Evolutionary conservation across 2,888 invertebrate genomes (phyloP).

Genomic region (Hetaerina titia): DNA sequence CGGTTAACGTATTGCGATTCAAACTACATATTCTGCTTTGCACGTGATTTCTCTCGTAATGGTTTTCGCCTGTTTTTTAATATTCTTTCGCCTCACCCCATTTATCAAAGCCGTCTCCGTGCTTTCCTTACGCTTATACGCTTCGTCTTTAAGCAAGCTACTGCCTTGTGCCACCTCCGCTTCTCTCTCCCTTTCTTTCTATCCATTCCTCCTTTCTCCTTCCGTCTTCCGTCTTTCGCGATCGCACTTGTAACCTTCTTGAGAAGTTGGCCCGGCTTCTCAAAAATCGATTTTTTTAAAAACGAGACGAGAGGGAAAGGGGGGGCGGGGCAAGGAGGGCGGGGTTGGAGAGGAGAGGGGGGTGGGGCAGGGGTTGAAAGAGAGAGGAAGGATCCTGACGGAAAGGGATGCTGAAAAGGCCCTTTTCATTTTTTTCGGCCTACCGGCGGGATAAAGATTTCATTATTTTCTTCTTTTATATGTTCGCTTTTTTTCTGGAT

Average conservation of each 20-base stretch:
- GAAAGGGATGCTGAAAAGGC: conserved; percentile 54
- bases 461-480: neutral
- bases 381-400: conserved; percentile 14
- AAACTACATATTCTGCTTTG: no score
- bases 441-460: neutral
- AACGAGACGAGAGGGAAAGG: neutral
- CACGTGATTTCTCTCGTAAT: no score
- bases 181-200: neutral
- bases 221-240: neutral
- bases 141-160: neutral
- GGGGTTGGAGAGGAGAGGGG: neutral
- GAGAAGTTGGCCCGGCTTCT: conserved; percentile 58
- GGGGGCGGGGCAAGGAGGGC: neutral
- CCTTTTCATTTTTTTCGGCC: conserved; percentile 37
- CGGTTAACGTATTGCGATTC: no score
- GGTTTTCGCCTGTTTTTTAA: no score
- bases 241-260: conserved; percentile 16
- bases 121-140: neutral
- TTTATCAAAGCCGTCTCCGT: no score
- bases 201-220: neutral
- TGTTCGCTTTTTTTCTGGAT: neutral
- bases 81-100: no score
- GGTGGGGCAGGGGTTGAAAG: no score
- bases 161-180: neutral
- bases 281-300: conserved; percentile 51